Evolutionary conservation across 2,888 invertebrate genomes (phyloP), one percentile per base, ranked within the genome.

Genomic region (Amphimallon solstitiale): DNA sequence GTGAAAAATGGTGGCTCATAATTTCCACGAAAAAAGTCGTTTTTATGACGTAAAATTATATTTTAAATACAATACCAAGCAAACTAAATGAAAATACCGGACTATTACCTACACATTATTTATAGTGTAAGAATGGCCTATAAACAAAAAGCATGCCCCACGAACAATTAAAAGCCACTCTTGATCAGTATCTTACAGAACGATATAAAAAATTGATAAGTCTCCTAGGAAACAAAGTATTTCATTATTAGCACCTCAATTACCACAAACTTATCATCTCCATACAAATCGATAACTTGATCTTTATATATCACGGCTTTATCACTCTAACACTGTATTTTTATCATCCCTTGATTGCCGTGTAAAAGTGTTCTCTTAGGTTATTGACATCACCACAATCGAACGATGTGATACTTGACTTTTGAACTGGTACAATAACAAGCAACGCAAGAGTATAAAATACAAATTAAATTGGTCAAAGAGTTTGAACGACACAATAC

Each of bases 191-290:
- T 37, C n/a, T 21, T 43, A 14, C 21, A 15, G 6, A 35, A 35
- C 34, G 34, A 51, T 51, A 9, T 6, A 51, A 48, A 1, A 15
- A 15, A 5, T 9, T 17, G 56, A 43, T 43, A 43, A 29, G 56
- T 14, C 10, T 38, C 5, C 23, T 12, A 43, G 14, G 10, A 43
- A 59, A 29, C 10, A 43, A 45, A 43, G 14, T 15, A 29, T 59
- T 59, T 59, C 23, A 45, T 45, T 43, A 43, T 56, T 59, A 59
- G 34, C 43, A 45, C 56, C 14, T 34, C 15, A 59, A 45, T 59
- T 23, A 45, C 29, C 2, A 29, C 23, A 29, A 38, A 59, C 43
- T 43, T 14, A 59, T 45, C 12, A 4, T 54, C 23, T 17, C 19
- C 14, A 5, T 1, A n/a, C n/a, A 19, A 17, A 37, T 54, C 38